These are phyloP conservation scores for Caenorhabditis macrosperma DNA, from an alignment of 2,888 invertebrate genomes.

Conservation along the genomic window DNA sequence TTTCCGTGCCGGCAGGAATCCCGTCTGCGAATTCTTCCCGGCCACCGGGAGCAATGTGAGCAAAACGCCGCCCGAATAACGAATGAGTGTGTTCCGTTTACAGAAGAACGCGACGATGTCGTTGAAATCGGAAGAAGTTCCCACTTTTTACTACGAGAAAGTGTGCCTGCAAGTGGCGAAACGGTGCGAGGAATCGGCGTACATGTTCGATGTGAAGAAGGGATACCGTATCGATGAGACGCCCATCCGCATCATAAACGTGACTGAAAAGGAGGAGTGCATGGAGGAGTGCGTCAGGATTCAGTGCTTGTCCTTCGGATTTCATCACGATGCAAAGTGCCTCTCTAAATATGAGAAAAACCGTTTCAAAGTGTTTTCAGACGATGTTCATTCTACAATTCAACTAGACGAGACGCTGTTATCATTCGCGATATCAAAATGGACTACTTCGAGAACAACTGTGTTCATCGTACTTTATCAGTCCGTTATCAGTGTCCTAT, in stretches of 20 bases:
- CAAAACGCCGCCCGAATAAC: not conserved
- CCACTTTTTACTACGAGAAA: constrained; percentile 64
- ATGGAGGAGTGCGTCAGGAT: constrained; percentile 62
- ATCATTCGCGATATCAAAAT: constrained; percentile 68
- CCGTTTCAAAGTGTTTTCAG: constrained; percentile 44
- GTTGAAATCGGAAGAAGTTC: constrained; percentile 43
- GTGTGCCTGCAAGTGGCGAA: constrained; percentile 57
- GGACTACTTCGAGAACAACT: constrained; percentile 83
- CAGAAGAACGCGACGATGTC: constrained; percentile 41
- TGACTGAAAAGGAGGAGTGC: constrained; percentile 45
- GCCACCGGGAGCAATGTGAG: constrained; percentile 33
- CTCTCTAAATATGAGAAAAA: not conserved
- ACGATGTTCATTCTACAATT: constrained; percentile 81
- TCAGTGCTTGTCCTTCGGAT: constrained; percentile 63
- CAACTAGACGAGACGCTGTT: constrained; percentile 73
- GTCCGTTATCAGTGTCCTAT: too few species aligned
- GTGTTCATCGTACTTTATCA: constrained; percentile 81
- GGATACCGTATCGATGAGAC: constrained; percentile 60
- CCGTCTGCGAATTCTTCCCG: constrained; percentile 69
- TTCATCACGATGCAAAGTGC: constrained; percentile 56
- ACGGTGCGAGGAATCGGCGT: constrained; percentile 63
- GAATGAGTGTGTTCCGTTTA: not conserved
- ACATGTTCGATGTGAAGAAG: constrained; percentile 57
- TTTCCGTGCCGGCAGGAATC: constrained; percentile 63
- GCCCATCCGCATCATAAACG: constrained; percentile 45